Conservation (phyloP, 2,113 vertebrate genomes). For the Crotalus helleri region DNA sequence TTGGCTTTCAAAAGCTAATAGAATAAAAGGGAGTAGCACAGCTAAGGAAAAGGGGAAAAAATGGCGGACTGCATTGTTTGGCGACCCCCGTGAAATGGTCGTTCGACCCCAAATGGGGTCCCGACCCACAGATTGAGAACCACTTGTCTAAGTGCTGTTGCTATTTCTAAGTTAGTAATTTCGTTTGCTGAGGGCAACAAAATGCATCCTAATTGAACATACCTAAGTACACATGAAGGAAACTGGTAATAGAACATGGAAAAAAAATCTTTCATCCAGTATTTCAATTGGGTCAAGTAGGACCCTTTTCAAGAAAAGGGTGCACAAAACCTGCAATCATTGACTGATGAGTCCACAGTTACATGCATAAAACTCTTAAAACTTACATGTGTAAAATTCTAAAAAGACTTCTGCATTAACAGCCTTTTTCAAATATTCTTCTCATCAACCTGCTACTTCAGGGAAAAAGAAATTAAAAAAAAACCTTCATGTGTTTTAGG, state of each 20-base stretch:
- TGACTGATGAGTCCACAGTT: conserved; percentile 24
- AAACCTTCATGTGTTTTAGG: not conserved
- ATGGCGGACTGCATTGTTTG: no score
- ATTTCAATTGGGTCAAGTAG: not conserved
- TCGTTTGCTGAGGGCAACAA: not conserved
- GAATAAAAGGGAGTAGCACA: no score
- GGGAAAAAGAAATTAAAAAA: not conserved
- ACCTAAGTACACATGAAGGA: conserved; percentile 4
- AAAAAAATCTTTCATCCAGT: not conserved
- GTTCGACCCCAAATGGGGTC: no score
- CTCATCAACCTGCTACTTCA: not conserved
- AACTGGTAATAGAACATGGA: not conserved
- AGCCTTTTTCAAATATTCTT: not conserved
- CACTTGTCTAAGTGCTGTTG: no score
- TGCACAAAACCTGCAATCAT: not conserved
- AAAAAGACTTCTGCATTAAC: conserved; percentile 5
- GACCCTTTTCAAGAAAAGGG: not conserved
- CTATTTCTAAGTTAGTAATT: not conserved
- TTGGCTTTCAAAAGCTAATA: no score
- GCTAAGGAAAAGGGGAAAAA: no score
- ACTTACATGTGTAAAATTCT: conserved; percentile 5
- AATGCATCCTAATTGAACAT: not conserved
- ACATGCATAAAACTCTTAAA: conserved; percentile 9
- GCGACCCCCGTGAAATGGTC: no score
- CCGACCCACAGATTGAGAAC: no score